Evolutionary conservation across 2,113 vertebrate genomes (phyloP).

Genomic region (Apteryx mantelli): DNA sequence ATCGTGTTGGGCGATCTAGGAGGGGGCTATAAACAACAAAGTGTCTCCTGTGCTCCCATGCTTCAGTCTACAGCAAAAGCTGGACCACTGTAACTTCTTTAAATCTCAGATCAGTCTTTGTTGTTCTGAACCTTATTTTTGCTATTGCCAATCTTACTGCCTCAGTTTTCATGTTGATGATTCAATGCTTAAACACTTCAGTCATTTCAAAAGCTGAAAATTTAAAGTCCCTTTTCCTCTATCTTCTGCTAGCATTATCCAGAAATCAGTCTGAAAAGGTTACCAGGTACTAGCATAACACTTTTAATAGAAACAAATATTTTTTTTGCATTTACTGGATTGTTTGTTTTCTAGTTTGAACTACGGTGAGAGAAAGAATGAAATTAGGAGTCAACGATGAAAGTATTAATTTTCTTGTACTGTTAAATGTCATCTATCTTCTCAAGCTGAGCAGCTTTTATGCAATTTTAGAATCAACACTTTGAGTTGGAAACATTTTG

Average conservation of each 20-base stretch:
- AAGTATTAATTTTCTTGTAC: neutral
- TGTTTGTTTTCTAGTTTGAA: neutral
- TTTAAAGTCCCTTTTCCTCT: neutral
- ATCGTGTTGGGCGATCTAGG: no score
- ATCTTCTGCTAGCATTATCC: neutral
- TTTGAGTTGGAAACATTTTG: conserved; percentile 14
- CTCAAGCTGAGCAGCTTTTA: neutral
- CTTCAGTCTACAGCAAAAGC: neutral
- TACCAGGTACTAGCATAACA: accelerated
- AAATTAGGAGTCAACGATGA: neutral
- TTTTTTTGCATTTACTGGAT: neutral
- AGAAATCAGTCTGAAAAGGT: neutral
- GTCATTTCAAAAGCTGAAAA: neutral
- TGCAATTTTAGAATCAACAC: neutral
- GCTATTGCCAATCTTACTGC: neutral
- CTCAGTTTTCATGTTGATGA: neutral
- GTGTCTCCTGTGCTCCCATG: neutral
- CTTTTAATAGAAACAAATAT: neutral
- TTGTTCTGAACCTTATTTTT: neutral
- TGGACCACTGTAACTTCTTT: neutral
- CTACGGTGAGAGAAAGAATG: neutral
- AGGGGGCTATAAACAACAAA: no score
- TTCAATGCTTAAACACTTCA: neutral
- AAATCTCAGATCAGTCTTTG: neutral
- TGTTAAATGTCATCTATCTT: neutral